These are phyloP conservation scores for Drosophila pectinifera DNA, from an alignment of 1,140 invertebrate genomes.

Conservation along the genomic window DNA sequence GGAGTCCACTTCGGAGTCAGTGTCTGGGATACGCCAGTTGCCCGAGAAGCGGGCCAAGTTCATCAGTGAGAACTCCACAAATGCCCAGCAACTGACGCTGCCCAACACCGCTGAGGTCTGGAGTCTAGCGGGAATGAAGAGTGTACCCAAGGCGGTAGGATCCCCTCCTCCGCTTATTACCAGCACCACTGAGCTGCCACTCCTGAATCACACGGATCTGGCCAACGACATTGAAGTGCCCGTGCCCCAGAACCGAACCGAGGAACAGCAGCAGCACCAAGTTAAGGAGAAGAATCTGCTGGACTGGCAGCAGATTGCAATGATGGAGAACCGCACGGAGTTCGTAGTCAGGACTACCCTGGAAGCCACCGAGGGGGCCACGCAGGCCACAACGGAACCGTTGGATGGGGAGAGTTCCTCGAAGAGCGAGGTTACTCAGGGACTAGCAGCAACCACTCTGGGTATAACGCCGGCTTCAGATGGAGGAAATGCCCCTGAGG, in stretches of 20 bases:
- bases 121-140: conserved; percentile 77
- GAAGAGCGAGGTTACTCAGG: not conserved
- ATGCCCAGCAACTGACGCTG: conserved; percentile 67
- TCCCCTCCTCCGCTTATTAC: conserved; percentile 4
- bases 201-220: conserved; percentile 39
- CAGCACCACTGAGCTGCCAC: conserved; percentile 2
- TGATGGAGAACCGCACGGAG: conserved; percentile 64
- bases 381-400: conserved; percentile 49
- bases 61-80: conserved; percentile 79
- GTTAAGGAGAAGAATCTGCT: conserved; percentile 67
- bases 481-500: not conserved
- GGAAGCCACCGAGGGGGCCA: conserved; percentile 61
- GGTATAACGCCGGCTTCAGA: not conserved
- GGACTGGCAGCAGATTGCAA: conserved; percentile 77
- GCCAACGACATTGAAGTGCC: conserved; percentile 59
- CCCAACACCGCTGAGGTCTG: conserved; percentile 75
- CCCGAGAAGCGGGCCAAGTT: conserved; percentile 75
- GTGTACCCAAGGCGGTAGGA: conserved; percentile 49
- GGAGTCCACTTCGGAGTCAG: conserved; percentile 33
- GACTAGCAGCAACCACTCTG: not conserved
- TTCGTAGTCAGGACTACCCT: conserved; percentile 55
- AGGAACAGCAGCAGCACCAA: conserved; percentile 21
- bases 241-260: conserved; percentile 32
- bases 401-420: conserved; percentile 1
- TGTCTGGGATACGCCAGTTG: conserved; percentile 27